phyloP scores from a whole-genome alignment of 2,797 vertebrate species.

The Gephyroberyx darwinii region DNA sequence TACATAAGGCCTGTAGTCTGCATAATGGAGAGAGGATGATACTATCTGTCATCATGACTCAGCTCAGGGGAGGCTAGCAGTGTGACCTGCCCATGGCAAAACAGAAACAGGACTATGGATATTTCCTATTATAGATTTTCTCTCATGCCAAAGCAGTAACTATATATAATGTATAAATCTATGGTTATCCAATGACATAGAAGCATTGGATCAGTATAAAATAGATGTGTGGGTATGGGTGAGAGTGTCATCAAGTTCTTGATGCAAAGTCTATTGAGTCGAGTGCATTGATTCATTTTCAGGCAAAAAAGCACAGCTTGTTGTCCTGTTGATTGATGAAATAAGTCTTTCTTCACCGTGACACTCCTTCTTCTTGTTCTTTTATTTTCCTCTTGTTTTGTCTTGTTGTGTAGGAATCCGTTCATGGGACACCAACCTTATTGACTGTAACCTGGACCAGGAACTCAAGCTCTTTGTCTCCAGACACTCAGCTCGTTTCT shows the following conservation, averaged over 20 bases:
- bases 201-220: constrained; percentile 12
- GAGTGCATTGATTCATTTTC: constrained; percentile 20
- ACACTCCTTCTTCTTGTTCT: constrained; percentile 26
- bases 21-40: constrained; percentile 23
- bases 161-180: too few species aligned
- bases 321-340: background rate
- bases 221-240: constrained; percentile 3
- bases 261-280: constrained; percentile 3
- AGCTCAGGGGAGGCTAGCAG: constrained; percentile 33
- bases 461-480: constrained; percentile 98
- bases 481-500: constrained; percentile 96
- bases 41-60: constrained; percentile 53
- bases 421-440: constrained; percentile 96
- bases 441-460: constrained; percentile 97
- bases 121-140: constrained; percentile 75
- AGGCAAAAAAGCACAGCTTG: background rate
- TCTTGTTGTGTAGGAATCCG: constrained; percentile 88
- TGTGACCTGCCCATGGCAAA: constrained; percentile 27
- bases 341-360: background rate
- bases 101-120: constrained; percentile 61
- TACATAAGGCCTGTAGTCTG: background rate
- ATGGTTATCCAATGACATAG: constrained; percentile 46
- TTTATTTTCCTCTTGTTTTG: constrained; percentile 22
- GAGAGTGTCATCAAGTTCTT: constrained; percentile 28
- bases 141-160: constrained; percentile 44